Conservation (phyloP, 2,888 invertebrate genomes). For the Drosophila rellima region DNA sequence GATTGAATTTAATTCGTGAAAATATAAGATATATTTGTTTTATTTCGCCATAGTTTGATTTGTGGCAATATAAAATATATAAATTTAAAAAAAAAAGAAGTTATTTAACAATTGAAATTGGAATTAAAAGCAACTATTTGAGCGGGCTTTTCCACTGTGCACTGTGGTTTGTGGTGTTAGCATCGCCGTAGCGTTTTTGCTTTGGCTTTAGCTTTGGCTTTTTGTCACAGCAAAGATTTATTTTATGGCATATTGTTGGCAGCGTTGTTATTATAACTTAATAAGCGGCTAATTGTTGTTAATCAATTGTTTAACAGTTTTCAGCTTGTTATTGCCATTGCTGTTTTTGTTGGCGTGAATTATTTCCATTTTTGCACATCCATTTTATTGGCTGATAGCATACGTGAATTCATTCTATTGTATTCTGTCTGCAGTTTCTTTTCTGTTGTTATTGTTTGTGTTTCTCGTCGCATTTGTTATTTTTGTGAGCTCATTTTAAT, state of each 20-base stretch:
- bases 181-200: constrained; percentile 4
- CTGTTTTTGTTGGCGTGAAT: constrained; percentile 58
- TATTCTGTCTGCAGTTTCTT: constrained; percentile 14
- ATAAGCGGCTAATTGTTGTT: constrained; percentile 84
- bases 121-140: too few species aligned
- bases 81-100: too few species aligned
- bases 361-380: constrained; percentile 69
- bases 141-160: too few species aligned
- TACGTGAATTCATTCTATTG: constrained; percentile 16
- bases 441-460: constrained; percentile 46
- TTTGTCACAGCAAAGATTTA: constrained; percentile 58
- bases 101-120: too few species aligned
- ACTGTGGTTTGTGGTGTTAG: constrained; percentile 4
- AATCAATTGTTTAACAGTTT: constrained; percentile 85
- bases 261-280: constrained; percentile 77
- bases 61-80: too few species aligned
- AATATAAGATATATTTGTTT: too few species aligned
- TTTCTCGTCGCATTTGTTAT: constrained; percentile 55
- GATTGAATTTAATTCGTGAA: too few species aligned
- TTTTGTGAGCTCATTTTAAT: constrained; percentile 68
- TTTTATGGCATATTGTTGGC: constrained; percentile 57
- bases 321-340: constrained; percentile 63
- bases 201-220: constrained; percentile 37
- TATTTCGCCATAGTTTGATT: too few species aligned
- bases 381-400: constrained; percentile 40